These are phyloP conservation scores for Helobdella robusta DNA, from an alignment of 2,888 invertebrate genomes.

Conservation along the genomic window DNA sequence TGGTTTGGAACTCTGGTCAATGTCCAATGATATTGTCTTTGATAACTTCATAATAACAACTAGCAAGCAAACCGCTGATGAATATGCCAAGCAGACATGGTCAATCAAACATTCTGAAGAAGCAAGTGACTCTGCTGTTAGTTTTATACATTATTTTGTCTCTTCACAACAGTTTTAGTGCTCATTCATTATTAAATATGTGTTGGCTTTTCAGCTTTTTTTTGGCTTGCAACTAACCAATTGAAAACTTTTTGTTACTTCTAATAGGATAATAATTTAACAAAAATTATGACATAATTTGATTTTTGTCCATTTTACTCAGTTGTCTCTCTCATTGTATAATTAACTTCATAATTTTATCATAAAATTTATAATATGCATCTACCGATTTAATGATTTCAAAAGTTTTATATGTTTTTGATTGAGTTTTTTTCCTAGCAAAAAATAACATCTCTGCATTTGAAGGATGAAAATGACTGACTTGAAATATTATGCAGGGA, in stretches of 20 bases:
- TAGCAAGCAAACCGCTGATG: constrained; percentile 23
- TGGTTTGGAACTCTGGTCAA: constrained; percentile 96
- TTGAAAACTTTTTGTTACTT: too few relatives aligned
- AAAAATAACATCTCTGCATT: not conserved
- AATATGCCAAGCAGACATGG: constrained; percentile 26
- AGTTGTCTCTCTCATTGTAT: too few relatives aligned
- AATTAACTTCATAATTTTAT: too few relatives aligned
- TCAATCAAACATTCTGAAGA: constrained; percentile 60
- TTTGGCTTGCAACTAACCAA: too few relatives aligned
- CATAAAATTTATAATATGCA: not conserved
- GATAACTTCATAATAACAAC: constrained; percentile 28
- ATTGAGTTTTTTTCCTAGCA: not conserved
- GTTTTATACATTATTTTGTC: not conserved
- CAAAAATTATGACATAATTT: too few relatives aligned
- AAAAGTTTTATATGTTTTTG: not conserved
- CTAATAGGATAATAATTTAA: too few relatives aligned
- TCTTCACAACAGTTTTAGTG: too few relatives aligned
- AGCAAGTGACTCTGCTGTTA: constrained; percentile 33
- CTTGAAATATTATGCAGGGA: too few relatives aligned
- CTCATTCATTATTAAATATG: too few relatives aligned
- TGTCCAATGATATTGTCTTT: constrained; percentile 79
- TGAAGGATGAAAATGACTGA: constrained; percentile 16
- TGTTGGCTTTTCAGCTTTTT: too few relatives aligned
- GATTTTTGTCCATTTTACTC: too few relatives aligned
- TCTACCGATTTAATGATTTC: not conserved